Conservation (phyloP, 2,797 vertebrate species). For the Bovichtus variegatus region DNA sequence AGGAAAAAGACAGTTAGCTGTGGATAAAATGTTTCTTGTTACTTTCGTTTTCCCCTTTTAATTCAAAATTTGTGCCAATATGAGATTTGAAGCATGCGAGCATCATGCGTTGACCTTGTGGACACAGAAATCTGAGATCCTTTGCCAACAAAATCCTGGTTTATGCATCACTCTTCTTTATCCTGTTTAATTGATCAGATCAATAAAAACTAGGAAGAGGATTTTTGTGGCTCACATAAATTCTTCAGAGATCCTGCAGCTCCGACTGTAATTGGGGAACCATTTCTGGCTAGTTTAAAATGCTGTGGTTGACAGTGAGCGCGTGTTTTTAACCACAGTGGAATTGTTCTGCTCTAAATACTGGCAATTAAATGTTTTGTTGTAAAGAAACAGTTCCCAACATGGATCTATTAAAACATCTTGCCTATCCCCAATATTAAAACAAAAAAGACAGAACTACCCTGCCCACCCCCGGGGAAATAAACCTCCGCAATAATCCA, state of each 20-base stretch:
- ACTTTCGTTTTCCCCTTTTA: not conserved
- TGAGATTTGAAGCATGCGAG: not conserved
- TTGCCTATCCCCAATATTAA: not conserved
- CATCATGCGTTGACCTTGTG: conserved; percentile 5
- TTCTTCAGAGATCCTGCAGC: conserved; percentile 3
- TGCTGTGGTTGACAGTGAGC: conserved; percentile 29
- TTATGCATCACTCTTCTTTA: not conserved
- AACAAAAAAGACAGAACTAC: not conserved
- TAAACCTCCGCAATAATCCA: conserved; percentile 15
- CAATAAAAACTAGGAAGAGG: conserved; percentile 22
- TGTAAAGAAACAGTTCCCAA: conserved; percentile 29
- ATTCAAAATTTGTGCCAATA: not conserved
- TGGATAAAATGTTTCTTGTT: not conserved
- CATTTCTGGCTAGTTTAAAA: conserved; percentile 21
- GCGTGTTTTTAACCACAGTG: conserved; percentile 12
- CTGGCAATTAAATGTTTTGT: conserved; percentile 34
- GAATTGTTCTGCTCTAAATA: conserved; percentile 30
- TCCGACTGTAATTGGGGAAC: conserved; percentile 27
- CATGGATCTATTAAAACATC: conserved; percentile 21
- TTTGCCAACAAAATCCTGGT: not conserved
- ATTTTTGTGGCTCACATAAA: conserved; percentile 18
- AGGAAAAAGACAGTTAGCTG: not conserved
- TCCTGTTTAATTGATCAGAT: conserved; percentile 2
- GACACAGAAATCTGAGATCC: not conserved
- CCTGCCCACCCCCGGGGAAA: not conserved